A percentile compares a stretch with the other conserved stretches of the same genome.
phyloP scores from a whole-genome alignment of 2,888 invertebrate species.

The Ditylenchus weischeri region DNA sequence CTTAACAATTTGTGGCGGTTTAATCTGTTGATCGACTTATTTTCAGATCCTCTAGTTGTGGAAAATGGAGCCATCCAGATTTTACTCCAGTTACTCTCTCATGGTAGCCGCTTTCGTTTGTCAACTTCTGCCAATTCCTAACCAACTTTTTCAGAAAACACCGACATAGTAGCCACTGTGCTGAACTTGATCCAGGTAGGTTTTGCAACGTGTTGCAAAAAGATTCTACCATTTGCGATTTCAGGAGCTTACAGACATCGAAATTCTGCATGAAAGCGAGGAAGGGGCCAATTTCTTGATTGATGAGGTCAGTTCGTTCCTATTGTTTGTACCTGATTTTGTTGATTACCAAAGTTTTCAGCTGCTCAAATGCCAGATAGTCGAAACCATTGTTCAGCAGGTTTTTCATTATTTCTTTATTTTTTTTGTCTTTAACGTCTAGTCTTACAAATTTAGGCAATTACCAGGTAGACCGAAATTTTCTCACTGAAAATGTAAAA shows the following conservation, averaged over 20 bases:
- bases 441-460: neutral
- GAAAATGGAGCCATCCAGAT: conserved; percentile 81
- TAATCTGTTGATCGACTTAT: no score
- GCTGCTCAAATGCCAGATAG: conserved; percentile 81
- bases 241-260: conserved; percentile 90
- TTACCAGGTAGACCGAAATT: conserved; percentile 4
- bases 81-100: conserved; percentile 83
- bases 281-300: conserved; percentile 69
- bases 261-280: conserved; percentile 70
- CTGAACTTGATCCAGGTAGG: conserved; percentile 66
- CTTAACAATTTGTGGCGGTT: no score
- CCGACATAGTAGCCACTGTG: conserved; percentile 80
- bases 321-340: no score
- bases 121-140: no score
- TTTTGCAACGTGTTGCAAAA: no score
- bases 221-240: neutral
- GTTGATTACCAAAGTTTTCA: no score
- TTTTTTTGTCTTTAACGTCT: conserved; percentile 61
- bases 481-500: neutral
- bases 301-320: conserved; percentile 65
- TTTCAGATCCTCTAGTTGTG: conserved; percentile 77
- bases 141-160: conserved; percentile 70
- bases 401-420: conserved; percentile 62
- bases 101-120: conserved; percentile 60
- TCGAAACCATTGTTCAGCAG: conserved; percentile 85